phyloP scores from a whole-genome alignment of 2,888 invertebrate species.

The Uloborus plumipes region DNA sequence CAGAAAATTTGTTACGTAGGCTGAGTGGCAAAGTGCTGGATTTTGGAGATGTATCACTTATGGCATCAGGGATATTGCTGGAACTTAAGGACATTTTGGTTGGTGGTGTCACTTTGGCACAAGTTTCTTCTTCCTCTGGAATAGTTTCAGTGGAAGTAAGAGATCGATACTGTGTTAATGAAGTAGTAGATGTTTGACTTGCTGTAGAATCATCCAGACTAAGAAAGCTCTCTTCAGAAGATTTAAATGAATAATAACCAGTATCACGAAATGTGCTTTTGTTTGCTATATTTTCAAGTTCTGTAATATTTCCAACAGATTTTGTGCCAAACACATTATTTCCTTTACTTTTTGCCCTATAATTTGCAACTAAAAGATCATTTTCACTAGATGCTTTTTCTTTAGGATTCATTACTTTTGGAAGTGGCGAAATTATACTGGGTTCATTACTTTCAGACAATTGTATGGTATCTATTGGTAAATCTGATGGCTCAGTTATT shows the following conservation, averaged over 20 bases:
- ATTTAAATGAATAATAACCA: conserved; percentile 67
- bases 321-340: conserved; percentile 64
- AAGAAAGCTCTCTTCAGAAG: conserved; percentile 66
- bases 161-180: conserved; percentile 57
- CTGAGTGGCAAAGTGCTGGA: conserved; percentile 62
- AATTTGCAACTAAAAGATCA: conserved; percentile 64
- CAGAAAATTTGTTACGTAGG: conserved; percentile 44
- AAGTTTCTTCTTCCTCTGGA: conserved; percentile 65
- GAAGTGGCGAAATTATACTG: conserved; percentile 35
- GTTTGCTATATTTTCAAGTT: conserved; percentile 53
- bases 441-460: conserved; percentile 13
- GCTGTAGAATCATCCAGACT: conserved; percentile 64
- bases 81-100: conserved; percentile 63
- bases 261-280: conserved; percentile 66
- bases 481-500: background rate
- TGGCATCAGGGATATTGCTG: conserved; percentile 65
- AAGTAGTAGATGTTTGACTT: conserved; percentile 59
- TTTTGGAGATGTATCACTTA: conserved; percentile 53
- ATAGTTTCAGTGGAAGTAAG: conserved; percentile 65
- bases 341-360: conserved; percentile 47
- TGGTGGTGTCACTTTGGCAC: conserved; percentile 30
- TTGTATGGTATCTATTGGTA: conserved; percentile 12
- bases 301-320: conserved; percentile 65
- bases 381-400: conserved; percentile 66
- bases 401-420: conserved; percentile 63